Percentiles rank a stretch among this genome's conserved stretches.
Conservation (phyloP, 2,113 vertebrate species). For the Rhea pennata region DNA sequence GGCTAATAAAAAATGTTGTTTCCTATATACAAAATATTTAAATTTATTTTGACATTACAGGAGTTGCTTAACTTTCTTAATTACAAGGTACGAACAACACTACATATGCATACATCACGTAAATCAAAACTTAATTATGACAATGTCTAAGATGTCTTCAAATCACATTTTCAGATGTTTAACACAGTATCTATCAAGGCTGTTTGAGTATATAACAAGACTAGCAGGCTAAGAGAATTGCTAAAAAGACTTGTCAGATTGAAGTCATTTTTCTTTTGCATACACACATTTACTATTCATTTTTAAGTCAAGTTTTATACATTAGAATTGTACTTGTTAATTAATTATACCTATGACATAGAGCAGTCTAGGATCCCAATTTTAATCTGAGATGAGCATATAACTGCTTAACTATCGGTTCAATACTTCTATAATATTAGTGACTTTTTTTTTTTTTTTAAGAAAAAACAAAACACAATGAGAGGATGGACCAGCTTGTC, state of each 20-base stretch:
- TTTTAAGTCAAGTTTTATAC: neutral
- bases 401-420: neutral
- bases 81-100: neutral
- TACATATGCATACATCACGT: rapidly evolving
- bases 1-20: neutral
- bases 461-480: no score
- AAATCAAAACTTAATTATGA: neutral
- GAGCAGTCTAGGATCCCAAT: neutral
- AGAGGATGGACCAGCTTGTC: neutral
- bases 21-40: neutral
- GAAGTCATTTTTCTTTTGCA: neutral
- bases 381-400: neutral
- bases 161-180: neutral
- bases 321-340: neutral
- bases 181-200: neutral
- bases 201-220: neutral
- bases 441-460: no score
- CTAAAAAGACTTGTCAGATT: neutral
- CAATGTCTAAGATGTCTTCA: neutral
- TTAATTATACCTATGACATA: no score
- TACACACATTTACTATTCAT: neutral
- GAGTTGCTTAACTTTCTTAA: neutral
- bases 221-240: neutral
- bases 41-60: neutral
- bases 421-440: neutral